A percentile compares a stretch with the other conserved stretches of the same genome.
These are phyloP conservation scores for Poecilia wingei DNA, from an alignment of 2,797 vertebrate species.

Conservation along the genomic window DNA sequence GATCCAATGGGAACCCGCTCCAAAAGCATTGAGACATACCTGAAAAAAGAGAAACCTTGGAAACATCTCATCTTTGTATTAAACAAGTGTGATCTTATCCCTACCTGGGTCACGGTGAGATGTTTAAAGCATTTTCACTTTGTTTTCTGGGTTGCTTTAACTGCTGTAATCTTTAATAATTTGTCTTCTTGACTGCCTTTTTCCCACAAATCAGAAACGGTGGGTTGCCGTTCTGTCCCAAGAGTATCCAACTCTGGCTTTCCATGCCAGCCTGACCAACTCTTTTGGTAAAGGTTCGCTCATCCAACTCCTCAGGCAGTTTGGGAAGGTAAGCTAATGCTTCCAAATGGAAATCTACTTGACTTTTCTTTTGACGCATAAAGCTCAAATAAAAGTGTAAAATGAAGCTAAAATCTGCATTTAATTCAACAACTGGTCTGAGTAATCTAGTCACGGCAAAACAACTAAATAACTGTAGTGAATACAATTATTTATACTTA, in stretches of 20 bases:
- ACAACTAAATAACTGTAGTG: background rate
- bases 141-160: background rate
- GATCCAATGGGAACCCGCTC: constrained; percentile 96
- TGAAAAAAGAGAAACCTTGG: constrained; percentile 97
- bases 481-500: background rate
- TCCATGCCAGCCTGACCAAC: constrained; percentile 98
- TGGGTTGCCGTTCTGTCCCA: constrained; percentile 97
- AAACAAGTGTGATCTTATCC: constrained; percentile 98
- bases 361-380: background rate
- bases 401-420: background rate
- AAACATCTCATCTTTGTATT: constrained; percentile 97
- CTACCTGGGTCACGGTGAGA: constrained; percentile 96
- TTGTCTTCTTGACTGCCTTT: background rate
- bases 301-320: constrained; percentile 96
- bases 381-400: background rate
- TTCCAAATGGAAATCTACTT: background rate
- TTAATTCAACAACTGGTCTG: background rate
- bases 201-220: constrained; percentile 83
- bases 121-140: background rate
- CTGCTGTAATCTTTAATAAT: background rate
- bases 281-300: constrained; percentile 98
- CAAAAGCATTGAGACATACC: constrained; percentile 90
- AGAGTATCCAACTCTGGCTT: constrained; percentile 95
- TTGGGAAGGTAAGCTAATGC: constrained; percentile 89
- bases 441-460: background rate